These are phyloP conservation scores for Polyergus mexicanus DNA, from an alignment of 1,140 invertebrate genomes.

Conservation along the genomic window DNA sequence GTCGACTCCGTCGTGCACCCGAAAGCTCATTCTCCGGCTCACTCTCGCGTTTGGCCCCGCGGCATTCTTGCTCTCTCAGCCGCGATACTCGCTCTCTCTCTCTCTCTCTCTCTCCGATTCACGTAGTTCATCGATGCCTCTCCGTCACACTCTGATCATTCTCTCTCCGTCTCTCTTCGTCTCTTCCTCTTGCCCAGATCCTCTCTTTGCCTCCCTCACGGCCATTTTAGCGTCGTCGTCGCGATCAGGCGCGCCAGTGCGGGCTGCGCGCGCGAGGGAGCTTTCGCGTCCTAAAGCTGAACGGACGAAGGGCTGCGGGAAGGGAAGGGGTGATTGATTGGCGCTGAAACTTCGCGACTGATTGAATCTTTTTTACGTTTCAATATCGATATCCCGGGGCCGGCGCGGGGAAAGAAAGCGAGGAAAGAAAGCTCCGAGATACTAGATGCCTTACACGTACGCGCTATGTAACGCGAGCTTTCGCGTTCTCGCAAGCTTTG, in stretches of 20 bases:
- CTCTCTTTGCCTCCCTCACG: constrained; percentile 58
- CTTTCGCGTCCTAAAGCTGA: constrained; percentile 74
- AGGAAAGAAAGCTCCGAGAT: constrained; percentile 4
- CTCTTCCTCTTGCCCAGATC: no score
- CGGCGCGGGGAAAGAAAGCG: constrained; percentile 12
- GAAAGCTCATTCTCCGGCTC: constrained; percentile 82
- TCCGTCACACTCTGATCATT: constrained; percentile 57
- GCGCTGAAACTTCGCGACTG: constrained; percentile 85
- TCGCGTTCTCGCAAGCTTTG: not conserved
- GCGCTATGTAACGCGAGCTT: not conserved
- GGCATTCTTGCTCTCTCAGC: constrained; percentile 74
- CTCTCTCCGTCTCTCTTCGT: constrained; percentile 10
- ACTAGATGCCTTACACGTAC: not conserved
- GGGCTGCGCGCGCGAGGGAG: constrained; percentile 75
- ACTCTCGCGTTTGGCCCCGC: constrained; percentile 45
- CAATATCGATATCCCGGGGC: constrained; percentile 81
- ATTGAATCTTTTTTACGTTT: constrained; percentile 86
- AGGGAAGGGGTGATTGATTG: constrained; percentile 83
- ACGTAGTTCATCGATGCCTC: constrained; percentile 63
- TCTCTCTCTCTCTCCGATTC: not conserved
- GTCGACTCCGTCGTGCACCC: constrained; percentile 83
- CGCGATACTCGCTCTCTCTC: constrained; percentile 14
- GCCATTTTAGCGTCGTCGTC: constrained; percentile 77
- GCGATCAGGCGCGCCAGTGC: constrained; percentile 76
- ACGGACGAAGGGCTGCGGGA: constrained; percentile 28